phyloP scores from a whole-genome alignment of 1,140 invertebrate species.

The Idris sp. region DNA sequence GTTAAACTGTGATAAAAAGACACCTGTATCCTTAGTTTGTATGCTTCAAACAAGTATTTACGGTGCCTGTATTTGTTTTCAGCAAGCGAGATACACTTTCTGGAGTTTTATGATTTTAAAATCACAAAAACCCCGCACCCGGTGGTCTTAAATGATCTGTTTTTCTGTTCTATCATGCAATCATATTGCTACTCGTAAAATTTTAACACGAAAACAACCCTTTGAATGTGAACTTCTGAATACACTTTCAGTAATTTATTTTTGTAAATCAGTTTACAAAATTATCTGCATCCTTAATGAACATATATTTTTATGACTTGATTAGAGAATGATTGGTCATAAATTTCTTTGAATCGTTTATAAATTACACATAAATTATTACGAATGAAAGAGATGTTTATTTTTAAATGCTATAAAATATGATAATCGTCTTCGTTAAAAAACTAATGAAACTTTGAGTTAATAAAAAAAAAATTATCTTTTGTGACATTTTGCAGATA shows the following conservation, averaged over 20 bases:
- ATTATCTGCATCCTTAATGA: conserved; percentile 29
- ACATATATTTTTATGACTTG: conserved; percentile 31
- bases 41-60: conserved; percentile 58
- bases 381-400: background rate
- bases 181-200: conserved; percentile 52
- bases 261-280: conserved; percentile 10
- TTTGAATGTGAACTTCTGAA: conserved; percentile 29
- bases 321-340: conserved; percentile 6
- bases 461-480: conserved; percentile 18
- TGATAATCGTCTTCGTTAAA: conserved; percentile 16
- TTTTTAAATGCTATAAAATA: conserved; percentile 6
- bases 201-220: conserved; percentile 27
- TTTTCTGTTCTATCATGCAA: conserved; percentile 23
- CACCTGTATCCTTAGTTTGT: conserved; percentile 67
- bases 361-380: background rate
- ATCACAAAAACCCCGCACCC: conserved; percentile 40
- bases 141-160: conserved; percentile 60
- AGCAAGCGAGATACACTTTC: conserved; percentile 47
- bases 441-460: conserved; percentile 12
- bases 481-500: conserved; percentile 1
- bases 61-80: conserved; percentile 57
- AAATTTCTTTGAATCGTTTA: conserved; percentile 36
- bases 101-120: conserved; percentile 60
- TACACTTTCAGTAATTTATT: conserved; percentile 37
- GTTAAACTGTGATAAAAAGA: conserved; percentile 63